Base-by-base conservation (phyloP, 2,113 vertebrate species). In the Sceloporus tristichus region DNA sequence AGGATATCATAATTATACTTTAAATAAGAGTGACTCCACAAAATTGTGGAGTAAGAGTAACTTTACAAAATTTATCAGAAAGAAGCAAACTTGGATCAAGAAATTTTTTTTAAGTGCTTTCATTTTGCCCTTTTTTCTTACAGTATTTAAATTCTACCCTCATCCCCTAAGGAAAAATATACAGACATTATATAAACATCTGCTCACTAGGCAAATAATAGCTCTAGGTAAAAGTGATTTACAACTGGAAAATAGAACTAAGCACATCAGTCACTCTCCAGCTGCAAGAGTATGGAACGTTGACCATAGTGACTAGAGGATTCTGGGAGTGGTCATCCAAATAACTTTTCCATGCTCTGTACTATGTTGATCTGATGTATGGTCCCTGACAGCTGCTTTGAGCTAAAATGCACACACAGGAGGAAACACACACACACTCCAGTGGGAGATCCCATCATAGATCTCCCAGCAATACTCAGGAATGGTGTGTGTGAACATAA, bases 401-500 rank as follows among this genome's bases (percentile, higher is more conserved):
- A 53, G 38, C 34, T n/a, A 56, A 29, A 19, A 70, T 23, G 48
- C n/a, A 74, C n/a, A 42, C 25, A 66, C 40, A 70, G 29, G 29
- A 13, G 14, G 13, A 82, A 66, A 82, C 23, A 62, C 18, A 81
- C 8, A 65, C 9, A 21, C 23, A 82, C 2, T 29, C 25, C 48
- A n/a, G 10, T 73, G 48, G 29, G n/a, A 73, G 23, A 73, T 71
- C 77, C 40, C 76, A 70, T 79, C n/a, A 86, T 13, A 70, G 76
- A 70, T 79, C 65, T 71, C 6, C 23, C 65, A 83, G 40, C 53
- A 40, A 70, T 62, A 34, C 14, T 62, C 16, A 13, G 71, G 79
- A 29, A 73, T 66, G 56, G 18, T n/a, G 70, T 62, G 73, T 7
- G 66, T 38, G 79, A 80, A 80, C 34, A 62, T 62, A 85, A 87